phyloP scores from a whole-genome alignment of 2,797 vertebrate species.

The Gambusia yucatana region DNA sequence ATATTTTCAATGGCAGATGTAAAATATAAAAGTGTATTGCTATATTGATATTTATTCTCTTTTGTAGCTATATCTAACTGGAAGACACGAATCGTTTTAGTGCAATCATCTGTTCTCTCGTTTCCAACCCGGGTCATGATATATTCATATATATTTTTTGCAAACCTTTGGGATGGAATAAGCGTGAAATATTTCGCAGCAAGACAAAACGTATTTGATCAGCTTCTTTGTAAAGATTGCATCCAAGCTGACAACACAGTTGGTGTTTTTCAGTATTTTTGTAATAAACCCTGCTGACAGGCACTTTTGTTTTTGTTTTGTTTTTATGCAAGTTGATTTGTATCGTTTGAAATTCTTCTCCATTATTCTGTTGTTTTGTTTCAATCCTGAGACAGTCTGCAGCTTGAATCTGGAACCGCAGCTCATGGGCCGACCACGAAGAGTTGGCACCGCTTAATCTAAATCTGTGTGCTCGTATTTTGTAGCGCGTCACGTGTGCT shows the following conservation, averaged over 20 bases:
- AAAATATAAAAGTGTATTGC: conserved; percentile 54
- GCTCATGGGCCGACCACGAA: conserved; percentile 53
- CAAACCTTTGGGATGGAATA: conserved; percentile 27
- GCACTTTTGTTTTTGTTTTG: neutral
- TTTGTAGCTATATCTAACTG: conserved; percentile 31
- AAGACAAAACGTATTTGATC: conserved; percentile 19
- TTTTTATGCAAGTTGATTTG: conserved; percentile 31
- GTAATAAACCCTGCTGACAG: conserved; percentile 71
- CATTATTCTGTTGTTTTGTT: conserved; percentile 13
- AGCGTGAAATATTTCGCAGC: neutral
- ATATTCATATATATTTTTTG: conserved; percentile 32
- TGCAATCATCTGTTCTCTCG: conserved; percentile 38
- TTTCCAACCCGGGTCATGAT: conserved; percentile 32
- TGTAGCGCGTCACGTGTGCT: conserved; percentile 49
- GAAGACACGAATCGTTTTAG: conserved; percentile 31
- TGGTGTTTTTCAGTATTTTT: conserved; percentile 72
- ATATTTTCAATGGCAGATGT: conserved; percentile 63
- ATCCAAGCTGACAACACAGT: conserved; percentile 53
- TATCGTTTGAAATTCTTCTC: conserved; percentile 15
- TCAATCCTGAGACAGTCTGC: conserved; percentile 35
- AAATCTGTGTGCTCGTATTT: conserved; percentile 41
- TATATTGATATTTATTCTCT: conserved; percentile 74
- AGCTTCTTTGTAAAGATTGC: conserved; percentile 21
- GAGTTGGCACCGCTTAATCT: conserved; percentile 57
- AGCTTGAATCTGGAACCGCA: conserved; percentile 45